Evolutionary conservation across 92 coral and sea anemone genomes (phyloP).

Genomic region (Metridium senile): DNA sequence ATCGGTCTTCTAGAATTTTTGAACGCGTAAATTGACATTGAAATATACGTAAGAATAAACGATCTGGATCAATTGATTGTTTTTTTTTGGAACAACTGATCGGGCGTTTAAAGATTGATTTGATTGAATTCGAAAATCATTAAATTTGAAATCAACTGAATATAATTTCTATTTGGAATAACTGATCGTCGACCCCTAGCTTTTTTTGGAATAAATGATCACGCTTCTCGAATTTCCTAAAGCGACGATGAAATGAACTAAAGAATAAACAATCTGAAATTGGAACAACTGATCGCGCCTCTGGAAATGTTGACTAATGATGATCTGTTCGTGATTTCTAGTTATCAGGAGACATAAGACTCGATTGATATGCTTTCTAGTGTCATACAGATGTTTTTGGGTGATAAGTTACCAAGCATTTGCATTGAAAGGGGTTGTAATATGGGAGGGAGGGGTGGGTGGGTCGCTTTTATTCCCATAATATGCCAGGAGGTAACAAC

Average conservation of each 20-base stretch:
- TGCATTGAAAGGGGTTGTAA: neutral
- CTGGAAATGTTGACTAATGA: slow-evolving; percentile 1
- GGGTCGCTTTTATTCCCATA: no score
- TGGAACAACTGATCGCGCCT: slow-evolving; percentile 4
- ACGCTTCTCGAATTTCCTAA: neutral
- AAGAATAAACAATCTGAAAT: neutral
- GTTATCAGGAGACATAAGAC: neutral
- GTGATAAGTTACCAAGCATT: neutral
- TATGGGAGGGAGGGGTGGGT: slow-evolving; percentile 9
- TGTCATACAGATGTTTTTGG: neutral
- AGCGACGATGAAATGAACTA: neutral
- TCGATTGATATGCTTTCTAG: slow-evolving; percentile 3
- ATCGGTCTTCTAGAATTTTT: neutral
- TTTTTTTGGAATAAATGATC: neutral
- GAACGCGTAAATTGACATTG: neutral
- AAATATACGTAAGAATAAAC: no score
- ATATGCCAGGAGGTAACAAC: no score
- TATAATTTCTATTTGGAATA: no score
- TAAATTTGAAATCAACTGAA: no score
- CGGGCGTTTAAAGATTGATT: neutral
- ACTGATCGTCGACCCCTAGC: no score
- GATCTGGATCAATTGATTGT: no score
- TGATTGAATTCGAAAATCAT: no score
- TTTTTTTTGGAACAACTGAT: neutral
- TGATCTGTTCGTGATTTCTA: neutral